phyloP scores from a whole-genome alignment of 2,797 vertebrate genomes.

The Scleropages formosus region DNA sequence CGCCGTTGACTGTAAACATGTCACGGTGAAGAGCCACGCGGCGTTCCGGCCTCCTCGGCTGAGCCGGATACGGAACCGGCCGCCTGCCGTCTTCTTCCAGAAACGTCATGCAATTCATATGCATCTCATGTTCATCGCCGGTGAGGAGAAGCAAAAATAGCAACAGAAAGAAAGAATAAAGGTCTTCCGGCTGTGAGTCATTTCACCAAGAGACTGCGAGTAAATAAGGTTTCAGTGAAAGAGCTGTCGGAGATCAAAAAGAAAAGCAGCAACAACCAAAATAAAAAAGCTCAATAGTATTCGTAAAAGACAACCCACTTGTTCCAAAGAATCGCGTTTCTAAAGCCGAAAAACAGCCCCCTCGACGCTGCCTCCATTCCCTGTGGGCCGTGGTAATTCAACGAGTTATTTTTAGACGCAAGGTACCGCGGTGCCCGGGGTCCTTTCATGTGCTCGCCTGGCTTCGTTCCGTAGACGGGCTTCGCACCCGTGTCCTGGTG shows the following conservation, averaged over 20 bases:
- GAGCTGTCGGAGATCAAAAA: background rate
- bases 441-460: slow-evolving; percentile 5
- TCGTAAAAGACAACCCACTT: background rate
- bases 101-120: no score
- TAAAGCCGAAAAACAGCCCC: background rate
- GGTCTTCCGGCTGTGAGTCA: no score
- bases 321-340: background rate
- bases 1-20: no score
- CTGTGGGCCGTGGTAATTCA: background rate
- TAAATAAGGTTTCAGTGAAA: no score
- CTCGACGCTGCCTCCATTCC: background rate
- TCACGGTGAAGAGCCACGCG: no score
- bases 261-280: background rate
- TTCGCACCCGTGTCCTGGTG: background rate
- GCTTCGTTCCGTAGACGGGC: slow-evolving; percentile 16
- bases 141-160: no score
- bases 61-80: no score
- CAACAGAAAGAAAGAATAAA: no score
- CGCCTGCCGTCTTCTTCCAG: no score
- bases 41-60: no score
- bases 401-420: slow-evolving; percentile 17
- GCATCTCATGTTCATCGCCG: no score
- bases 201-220: no score
- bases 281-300: background rate
- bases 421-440: background rate